A percentile compares a stretch with the other conserved stretches of the same genome.
These are phyloP conservation scores for Coilia nasus DNA, from an alignment of 2,797 vertebrate genomes.

Conservation along the genomic window DNA sequence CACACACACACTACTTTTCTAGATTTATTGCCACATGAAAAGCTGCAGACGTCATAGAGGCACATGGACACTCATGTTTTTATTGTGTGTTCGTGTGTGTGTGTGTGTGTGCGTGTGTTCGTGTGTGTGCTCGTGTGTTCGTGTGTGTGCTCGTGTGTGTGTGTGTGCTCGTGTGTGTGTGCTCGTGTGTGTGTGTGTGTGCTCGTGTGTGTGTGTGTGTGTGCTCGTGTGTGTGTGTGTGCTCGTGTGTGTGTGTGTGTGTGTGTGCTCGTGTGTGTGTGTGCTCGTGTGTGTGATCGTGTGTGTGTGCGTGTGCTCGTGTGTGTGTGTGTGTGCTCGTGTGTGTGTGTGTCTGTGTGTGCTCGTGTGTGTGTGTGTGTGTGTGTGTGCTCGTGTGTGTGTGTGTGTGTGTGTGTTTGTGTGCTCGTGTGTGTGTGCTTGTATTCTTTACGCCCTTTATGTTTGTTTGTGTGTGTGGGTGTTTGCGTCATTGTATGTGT, in stretches of 20 bases:
- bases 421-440: neutral
- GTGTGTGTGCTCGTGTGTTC: neutral
- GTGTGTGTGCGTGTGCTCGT: neutral
- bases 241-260: neutral
- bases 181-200: neutral
- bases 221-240: neutral
- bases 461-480: neutral
- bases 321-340: neutral
- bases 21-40: neutral
- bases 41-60: neutral
- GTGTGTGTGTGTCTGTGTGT: no score
- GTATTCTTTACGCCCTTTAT: no score
- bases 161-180: neutral
- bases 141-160: neutral
- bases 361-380: neutral
- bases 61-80: neutral
- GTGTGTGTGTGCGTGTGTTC: neutral
- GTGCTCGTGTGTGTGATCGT: neutral
- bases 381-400: constrained; percentile 37
- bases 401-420: neutral
- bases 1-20: neutral
- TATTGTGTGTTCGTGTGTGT: neutral
- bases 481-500: neutral
- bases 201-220: neutral
- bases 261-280: neutral